Evolutionary conservation across 2,888 invertebrate genomes (phyloP), one percentile per base, ranked within the genome.

Genomic region (Ommatoiulus sabulosus): DNA sequence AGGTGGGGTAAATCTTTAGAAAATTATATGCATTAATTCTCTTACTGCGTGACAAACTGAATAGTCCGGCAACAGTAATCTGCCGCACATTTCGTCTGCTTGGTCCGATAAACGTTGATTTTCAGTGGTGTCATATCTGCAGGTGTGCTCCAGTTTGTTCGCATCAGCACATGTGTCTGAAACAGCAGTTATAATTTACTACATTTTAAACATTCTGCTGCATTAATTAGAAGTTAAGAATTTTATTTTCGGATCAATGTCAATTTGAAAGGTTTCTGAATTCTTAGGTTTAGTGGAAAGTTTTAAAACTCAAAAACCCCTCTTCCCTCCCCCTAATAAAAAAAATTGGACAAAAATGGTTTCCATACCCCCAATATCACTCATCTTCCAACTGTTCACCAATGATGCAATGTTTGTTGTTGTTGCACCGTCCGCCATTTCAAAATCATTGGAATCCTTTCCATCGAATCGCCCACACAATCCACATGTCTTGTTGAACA

Each of bases 401-500:
- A 92, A 92, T n/a, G 91, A 91, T 91, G 93, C 84, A 93, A 94
- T 3, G 90, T 92, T 93, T 89, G 92, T 92, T 0, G 93, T 92
- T 7, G 93, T 91, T 0, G 92, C 93, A 0, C 95, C 95, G 52
- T 95, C 95, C 90, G 94, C 94, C 0, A 94, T 95, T 52, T 93
- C 92, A 90, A 96, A 93, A 92, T 97, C 97, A 91, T 97, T 96
- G 8, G 93, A 93, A 6, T 93, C 92, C 91, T 95, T 94, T 0
- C 96, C 96, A 92, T 97, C 96, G 90, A 96, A 93, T 0, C 93
- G 94, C 0, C 98, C 97, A 91, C 98, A 98, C 0, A 98, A 93
- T 88, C 97, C 98, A 90, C 95, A 95, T 0, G 97, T 96, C 91
- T 95, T 95, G 91, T 96, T 96, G 96, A 96, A 97, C 57, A 96